Evolutionary conservation across 2,113 vertebrate species (phyloP).

Genomic region (Eretmodus cyanostictus): DNA sequence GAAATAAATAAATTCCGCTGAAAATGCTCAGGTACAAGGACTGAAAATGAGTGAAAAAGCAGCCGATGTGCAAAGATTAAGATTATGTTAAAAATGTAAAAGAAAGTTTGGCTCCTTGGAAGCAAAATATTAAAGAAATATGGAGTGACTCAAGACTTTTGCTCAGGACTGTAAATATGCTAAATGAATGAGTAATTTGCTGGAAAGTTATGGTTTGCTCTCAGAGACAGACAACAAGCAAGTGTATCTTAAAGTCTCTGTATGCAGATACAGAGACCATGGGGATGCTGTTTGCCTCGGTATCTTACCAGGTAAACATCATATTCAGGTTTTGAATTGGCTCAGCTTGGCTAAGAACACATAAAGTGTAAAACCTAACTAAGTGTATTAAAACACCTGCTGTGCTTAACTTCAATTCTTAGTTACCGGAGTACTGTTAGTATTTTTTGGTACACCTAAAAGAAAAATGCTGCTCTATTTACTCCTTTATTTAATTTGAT

Average conservation of each 20-base stretch:
- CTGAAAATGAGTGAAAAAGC: neutral
- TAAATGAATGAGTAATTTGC: neutral
- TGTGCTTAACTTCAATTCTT: neutral
- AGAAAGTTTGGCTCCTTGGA: neutral
- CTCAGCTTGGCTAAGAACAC: neutral
- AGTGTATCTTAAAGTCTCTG: neutral
- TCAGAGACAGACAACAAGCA: neutral
- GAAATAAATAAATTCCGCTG: neutral
- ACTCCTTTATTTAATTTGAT: neutral
- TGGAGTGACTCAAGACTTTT: neutral
- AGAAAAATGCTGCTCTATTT: neutral
- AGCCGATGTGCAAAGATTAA: neutral
- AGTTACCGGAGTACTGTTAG: neutral
- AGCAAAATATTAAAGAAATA: neutral
- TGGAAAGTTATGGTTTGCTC: neutral
- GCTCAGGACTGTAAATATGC: neutral
- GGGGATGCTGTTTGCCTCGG: conserved; percentile 10
- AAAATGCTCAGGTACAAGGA: neutral
- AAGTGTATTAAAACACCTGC: neutral
- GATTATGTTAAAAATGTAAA: neutral
- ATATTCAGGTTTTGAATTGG: neutral
- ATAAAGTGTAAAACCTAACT: neutral
- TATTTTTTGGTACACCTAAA: neutral
- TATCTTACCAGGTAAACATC: neutral
- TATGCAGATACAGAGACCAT: neutral